These are phyloP conservation scores for Mythimna loreyi DNA, from an alignment of 2,888 invertebrate species.

Conservation along the genomic window DNA sequence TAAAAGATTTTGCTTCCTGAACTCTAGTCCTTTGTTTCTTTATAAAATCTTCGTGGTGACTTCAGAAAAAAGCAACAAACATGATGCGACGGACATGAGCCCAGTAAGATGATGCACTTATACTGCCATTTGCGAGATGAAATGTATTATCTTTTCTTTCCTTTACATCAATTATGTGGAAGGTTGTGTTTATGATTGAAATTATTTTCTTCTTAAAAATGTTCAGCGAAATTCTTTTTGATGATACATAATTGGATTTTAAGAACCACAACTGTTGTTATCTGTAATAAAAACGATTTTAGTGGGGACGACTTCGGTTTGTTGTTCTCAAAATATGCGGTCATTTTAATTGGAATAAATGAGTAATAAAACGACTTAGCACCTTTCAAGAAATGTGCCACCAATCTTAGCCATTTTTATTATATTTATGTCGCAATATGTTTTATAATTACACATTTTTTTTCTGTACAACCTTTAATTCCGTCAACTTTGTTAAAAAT, in stretches of 20 bases:
- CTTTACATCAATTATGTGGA: conserved; percentile 26
- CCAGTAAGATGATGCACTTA: conserved; percentile 17
- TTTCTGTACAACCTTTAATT: conserved; percentile 31
- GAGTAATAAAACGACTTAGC: conserved; percentile 2
- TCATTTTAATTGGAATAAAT: neutral
- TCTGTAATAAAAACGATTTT: conserved; percentile 4
- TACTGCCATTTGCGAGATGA: conserved; percentile 43
- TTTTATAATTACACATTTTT: conserved; percentile 24
- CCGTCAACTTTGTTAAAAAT: conserved; percentile 15
- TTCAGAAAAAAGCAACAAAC: conserved; percentile 18
- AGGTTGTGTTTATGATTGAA: conserved; percentile 16
- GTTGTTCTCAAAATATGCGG: neutral
- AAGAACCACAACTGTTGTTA: conserved; percentile 18
- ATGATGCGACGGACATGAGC: neutral
- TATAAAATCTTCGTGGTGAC: conserved; percentile 20
- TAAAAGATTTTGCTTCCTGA: neutral
- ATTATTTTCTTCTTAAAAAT: conserved; percentile 2
- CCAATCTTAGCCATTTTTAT: conserved; percentile 9
- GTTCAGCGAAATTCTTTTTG: conserved; percentile 2
- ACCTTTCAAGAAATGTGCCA: conserved; percentile 1
- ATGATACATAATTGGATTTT: conserved; percentile 22
- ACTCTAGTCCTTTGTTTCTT: conserved; percentile 7
- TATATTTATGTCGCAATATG: conserved; percentile 10
- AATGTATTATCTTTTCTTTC: conserved; percentile 21
- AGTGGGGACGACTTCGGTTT: neutral